phyloP scores from a whole-genome alignment of 2,888 invertebrate genomes.

The Arge pagana region DNA sequence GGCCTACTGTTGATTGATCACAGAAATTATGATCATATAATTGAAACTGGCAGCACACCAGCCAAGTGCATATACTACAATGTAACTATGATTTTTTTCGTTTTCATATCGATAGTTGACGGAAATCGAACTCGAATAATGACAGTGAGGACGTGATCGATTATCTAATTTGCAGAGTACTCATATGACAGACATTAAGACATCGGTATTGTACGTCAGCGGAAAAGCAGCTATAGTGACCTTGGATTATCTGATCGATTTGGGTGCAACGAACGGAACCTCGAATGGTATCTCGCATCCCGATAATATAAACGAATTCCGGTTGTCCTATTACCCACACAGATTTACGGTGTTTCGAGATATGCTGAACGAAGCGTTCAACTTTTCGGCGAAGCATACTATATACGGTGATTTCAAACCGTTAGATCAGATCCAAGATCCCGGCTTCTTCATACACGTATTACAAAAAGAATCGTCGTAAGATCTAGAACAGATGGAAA shows the following conservation, averaged over 20 bases:
- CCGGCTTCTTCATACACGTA: constrained; percentile 86
- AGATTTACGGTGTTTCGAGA: constrained; percentile 71
- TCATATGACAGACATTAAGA: constrained; percentile 81
- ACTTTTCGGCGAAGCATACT: constrained; percentile 66
- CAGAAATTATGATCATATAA: constrained; percentile 84
- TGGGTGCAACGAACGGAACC: constrained; percentile 51
- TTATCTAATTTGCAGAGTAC: constrained; percentile 66
- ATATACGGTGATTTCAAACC: constrained; percentile 84
- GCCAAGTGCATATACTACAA: constrained; percentile 88
- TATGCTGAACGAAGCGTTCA: constrained; percentile 75
- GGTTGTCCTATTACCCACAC: constrained; percentile 88
- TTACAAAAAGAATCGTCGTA: constrained; percentile 78
- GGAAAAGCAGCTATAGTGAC: constrained; percentile 79
- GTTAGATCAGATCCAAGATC: constrained; percentile 66
- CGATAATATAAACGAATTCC: constrained; percentile 71
- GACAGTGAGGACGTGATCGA: too few species aligned
- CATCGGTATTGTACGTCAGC: constrained; percentile 79
- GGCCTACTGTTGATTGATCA: constrained; percentile 86
- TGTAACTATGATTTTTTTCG: constrained; percentile 63
- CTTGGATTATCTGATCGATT: constrained; percentile 79
- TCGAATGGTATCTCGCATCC: constrained; percentile 48
- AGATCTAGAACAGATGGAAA: too few species aligned
- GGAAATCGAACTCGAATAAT: neutral
- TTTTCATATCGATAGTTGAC: neutral
- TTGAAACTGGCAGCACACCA: constrained; percentile 76